These are phyloP conservation scores for Listrodromus nycthemerus DNA, from an alignment of 2,888 invertebrate genomes.

Conservation along the genomic window DNA sequence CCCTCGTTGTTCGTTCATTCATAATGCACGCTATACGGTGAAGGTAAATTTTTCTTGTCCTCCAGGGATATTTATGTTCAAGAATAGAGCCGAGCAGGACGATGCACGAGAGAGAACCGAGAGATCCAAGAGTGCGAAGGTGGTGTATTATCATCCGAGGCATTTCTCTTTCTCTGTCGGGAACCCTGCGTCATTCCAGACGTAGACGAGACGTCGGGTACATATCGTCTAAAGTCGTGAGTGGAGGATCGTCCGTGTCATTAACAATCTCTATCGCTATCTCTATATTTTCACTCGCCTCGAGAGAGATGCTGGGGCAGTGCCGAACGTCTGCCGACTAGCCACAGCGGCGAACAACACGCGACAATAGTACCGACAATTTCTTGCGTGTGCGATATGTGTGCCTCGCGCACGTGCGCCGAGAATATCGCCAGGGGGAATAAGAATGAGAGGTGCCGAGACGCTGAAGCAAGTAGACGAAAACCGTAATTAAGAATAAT, in stretches of 20 bases:
- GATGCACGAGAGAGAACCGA: constrained; percentile 30
- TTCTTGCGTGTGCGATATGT: constrained; percentile 35
- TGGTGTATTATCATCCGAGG: constrained; percentile 26
- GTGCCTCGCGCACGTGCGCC: constrained; percentile 11
- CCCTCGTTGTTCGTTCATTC: constrained; percentile 47
- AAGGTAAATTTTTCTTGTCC: constrained; percentile 19
- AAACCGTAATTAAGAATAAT: constrained; percentile 81
- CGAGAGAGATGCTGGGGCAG: not conserved
- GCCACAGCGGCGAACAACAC: constrained; percentile 32
- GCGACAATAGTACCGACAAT: constrained; percentile 51
- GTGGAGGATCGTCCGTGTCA: constrained; percentile 40
- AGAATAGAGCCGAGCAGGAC: not conserved
- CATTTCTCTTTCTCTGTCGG: not conserved
- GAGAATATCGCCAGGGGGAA: constrained; percentile 36
- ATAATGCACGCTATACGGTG: constrained; percentile 20
- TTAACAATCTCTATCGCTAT: constrained; percentile 44
- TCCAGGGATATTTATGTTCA: constrained; percentile 13
- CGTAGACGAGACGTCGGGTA: constrained; percentile 15
- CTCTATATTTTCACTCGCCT: constrained; percentile 11
- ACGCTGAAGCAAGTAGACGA: constrained; percentile 45
- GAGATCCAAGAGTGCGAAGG: constrained; percentile 8
- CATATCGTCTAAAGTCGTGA: constrained; percentile 12
- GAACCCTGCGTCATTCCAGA: constrained; percentile 29
- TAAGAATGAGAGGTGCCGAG: constrained; percentile 45
- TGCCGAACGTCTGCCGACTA: constrained; percentile 6